phyloP scores from a whole-genome alignment of 2,113 vertebrate species.

The Chaetodon auriga region DNA sequence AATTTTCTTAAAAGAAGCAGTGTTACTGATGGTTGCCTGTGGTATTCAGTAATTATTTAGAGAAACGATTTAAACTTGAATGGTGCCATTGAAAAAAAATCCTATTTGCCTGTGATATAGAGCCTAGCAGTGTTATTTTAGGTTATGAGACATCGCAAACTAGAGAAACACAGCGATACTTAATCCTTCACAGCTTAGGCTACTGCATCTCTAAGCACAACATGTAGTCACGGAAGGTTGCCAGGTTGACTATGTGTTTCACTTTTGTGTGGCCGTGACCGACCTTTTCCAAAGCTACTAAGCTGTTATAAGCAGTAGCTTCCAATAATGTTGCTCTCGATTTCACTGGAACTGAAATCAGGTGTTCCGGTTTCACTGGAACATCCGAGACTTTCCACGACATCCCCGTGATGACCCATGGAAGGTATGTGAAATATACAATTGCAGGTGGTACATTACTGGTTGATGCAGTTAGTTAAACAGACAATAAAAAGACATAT shows the following conservation, averaged over 20 bases:
- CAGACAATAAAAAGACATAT: neutral
- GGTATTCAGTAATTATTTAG: neutral
- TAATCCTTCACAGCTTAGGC: neutral
- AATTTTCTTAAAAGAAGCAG: conserved; percentile 45
- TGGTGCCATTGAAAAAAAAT: neutral
- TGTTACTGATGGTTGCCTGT: conserved; percentile 15
- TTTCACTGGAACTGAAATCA: conserved; percentile 36
- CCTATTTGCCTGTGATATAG: neutral
- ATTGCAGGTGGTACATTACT: neutral
- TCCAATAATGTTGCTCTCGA: conserved; percentile 29
- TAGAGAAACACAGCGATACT: neutral
- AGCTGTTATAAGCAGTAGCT: conserved; percentile 29
- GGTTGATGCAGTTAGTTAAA: neutral
- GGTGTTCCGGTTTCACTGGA: conserved; percentile 29
- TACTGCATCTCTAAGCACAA: neutral
- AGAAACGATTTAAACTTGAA: neutral
- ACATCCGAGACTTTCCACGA: conserved; percentile 52
- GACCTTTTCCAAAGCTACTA: conserved; percentile 47
- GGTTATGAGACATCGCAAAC: neutral
- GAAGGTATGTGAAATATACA: conserved; percentile 45
- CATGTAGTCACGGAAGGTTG: neutral
- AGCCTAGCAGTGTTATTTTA: conserved; percentile 2
- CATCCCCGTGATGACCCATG: conserved; percentile 33
- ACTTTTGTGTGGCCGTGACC: neutral
- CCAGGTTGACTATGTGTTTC: conserved; percentile 8